These are phyloP conservation scores for Mus spicilegus DNA, from an alignment of 2,113 vertebrate genomes.

Conservation along the genomic window DNA sequence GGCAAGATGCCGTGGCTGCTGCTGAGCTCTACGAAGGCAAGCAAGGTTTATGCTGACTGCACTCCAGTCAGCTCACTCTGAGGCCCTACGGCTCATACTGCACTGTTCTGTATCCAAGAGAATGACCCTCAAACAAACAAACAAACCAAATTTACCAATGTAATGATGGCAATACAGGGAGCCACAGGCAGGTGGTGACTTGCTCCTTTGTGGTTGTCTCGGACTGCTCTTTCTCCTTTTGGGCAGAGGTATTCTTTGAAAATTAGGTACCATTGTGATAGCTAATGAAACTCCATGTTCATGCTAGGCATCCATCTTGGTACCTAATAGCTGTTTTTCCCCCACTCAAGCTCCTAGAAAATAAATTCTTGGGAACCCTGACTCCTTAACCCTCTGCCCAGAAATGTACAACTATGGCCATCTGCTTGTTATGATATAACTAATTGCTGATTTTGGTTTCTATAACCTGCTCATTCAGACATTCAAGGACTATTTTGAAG, in stretches of 20 bases:
- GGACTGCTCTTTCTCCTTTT: background rate
- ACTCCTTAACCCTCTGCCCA: background rate
- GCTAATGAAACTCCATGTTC: background rate
- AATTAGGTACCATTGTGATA: background rate
- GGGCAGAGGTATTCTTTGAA: background rate
- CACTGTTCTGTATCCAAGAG: background rate
- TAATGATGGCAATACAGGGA: background rate
- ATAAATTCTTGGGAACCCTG: background rate
- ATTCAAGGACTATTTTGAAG: background rate
- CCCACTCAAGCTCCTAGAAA: background rate
- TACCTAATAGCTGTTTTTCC: background rate
- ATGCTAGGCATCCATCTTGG: background rate
- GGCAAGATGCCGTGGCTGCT: background rate
- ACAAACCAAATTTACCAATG: background rate
- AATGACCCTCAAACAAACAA: background rate
- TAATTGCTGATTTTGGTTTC: background rate
- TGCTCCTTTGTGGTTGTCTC: background rate
- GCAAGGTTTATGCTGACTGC: background rate
- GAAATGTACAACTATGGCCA: background rate
- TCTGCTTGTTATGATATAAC: background rate
- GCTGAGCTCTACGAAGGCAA: background rate
- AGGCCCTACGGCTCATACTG: background rate
- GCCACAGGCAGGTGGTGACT: background rate
- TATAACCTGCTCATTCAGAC: background rate
- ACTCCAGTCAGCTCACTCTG: background rate